phyloP scores from a whole-genome alignment of 2,797 vertebrate genomes.

The Emys orbicularis region DNA sequence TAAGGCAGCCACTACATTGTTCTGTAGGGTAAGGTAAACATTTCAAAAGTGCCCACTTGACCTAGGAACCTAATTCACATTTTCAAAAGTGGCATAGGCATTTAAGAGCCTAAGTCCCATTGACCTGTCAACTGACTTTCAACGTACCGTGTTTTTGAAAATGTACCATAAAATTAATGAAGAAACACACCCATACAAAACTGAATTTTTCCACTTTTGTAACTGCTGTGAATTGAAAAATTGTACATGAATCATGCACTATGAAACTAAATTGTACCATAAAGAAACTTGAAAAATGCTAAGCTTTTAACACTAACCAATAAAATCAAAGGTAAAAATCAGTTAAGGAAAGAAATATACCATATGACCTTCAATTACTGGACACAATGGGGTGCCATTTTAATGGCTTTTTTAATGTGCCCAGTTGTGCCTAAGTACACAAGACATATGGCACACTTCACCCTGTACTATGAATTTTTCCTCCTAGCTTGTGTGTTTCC shows the following conservation, averaged over 20 bases:
- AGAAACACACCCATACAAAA: background rate
- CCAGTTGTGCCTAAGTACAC: background rate
- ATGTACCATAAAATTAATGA: background rate
- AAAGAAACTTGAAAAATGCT: background rate
- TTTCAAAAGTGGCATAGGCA: background rate
- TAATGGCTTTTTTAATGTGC: slow-evolving; percentile 60
- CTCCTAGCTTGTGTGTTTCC: slow-evolving; percentile 39
- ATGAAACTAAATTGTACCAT: background rate
- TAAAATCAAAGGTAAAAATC: slow-evolving; percentile 19
- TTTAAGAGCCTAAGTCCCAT: background rate
- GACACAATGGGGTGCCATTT: slow-evolving; percentile 52
- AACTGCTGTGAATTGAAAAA: background rate
- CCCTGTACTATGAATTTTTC: slow-evolving; percentile 39
- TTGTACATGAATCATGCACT: background rate
- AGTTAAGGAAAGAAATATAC: slow-evolving; percentile 30
- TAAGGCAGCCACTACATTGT: background rate
- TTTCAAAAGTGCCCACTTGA: background rate
- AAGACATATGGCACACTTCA: slow-evolving; percentile 49
- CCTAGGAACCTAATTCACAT: background rate
- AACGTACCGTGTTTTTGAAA: background rate
- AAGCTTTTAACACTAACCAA: background rate
- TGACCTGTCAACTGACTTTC: background rate
- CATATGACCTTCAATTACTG: slow-evolving; percentile 58
- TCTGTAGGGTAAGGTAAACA: background rate
- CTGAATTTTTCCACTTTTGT: background rate